phyloP scores from a whole-genome alignment of 2,888 invertebrate species.

The Peribatodes rhomboidaria region DNA sequence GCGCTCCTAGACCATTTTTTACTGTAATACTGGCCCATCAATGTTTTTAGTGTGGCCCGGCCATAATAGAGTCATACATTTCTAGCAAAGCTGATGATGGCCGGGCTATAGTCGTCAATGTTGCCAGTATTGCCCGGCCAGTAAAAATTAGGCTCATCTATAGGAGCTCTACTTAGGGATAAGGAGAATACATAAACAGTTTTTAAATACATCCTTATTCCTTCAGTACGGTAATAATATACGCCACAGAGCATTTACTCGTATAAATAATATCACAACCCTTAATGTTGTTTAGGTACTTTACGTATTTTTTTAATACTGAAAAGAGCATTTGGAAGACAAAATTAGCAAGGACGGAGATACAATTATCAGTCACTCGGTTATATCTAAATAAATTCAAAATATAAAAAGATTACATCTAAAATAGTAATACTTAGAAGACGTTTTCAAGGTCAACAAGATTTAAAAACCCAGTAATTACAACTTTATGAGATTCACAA shows the following conservation, averaged over 20 bases:
- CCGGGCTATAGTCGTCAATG: no score
- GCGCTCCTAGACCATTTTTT: no score
- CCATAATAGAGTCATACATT: no score
- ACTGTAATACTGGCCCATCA: no score
- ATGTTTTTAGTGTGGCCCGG: no score
- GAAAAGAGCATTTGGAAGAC: conserved; percentile 36
- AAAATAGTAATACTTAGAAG: neutral
- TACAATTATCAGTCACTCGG: conserved; percentile 11
- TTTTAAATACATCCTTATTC: neutral
- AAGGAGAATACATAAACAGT: neutral
- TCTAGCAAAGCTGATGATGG: no score
- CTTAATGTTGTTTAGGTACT: conserved; percentile 18
- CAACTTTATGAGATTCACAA: no score
- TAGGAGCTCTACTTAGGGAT: no score
- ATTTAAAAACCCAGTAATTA: no score
- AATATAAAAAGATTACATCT: neutral
- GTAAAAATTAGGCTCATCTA: no score
- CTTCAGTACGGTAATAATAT: neutral
- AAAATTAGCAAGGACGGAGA: conserved; percentile 13
- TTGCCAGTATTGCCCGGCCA: no score
- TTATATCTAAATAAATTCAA: neutral
- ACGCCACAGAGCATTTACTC: neutral
- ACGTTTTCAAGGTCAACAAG: neutral
- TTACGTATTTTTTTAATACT: conserved; percentile 34
- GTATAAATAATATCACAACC: conserved; percentile 41